A percentile compares a stretch with the other conserved stretches of the same genome.
phyloP scores from a whole-genome alignment of 2,888 invertebrate species.

The Noctuana brunneofusca region DNA sequence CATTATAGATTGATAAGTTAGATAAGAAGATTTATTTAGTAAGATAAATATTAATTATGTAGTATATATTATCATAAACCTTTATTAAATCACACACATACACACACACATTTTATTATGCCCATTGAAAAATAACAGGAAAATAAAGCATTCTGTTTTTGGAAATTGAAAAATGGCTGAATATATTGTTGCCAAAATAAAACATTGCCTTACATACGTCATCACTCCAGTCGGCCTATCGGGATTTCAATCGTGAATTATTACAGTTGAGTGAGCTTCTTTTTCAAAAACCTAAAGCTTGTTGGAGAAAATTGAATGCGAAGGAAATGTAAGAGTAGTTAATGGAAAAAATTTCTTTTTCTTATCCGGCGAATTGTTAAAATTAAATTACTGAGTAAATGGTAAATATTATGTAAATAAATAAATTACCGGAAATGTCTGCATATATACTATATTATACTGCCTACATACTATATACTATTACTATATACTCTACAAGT shows the following conservation, averaged over 20 bases:
- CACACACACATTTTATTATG: too few relatives aligned
- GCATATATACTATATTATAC: too few relatives aligned
- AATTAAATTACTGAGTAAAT: background rate
- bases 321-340: background rate
- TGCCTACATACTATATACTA: too few relatives aligned
- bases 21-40: too few relatives aligned
- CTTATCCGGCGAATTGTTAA: background rate
- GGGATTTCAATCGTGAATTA: constrained; percentile 15
- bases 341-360: background rate
- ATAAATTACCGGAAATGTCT: too few relatives aligned
- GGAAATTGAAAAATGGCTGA: constrained; percentile 4
- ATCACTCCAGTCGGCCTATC: constrained; percentile 5
- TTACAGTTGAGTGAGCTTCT: background rate
- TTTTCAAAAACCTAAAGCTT: background rate
- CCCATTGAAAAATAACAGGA: background rate
- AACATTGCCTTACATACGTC: constrained; percentile 7
- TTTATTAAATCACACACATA: too few relatives aligned
- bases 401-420: too few relatives aligned
- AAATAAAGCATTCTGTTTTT: background rate
- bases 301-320: background rate
- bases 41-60: too few relatives aligned
- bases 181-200: background rate
- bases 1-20: too few relatives aligned
- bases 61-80: too few relatives aligned
- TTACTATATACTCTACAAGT: too few relatives aligned